Evolutionary conservation across 2,888 invertebrate species (phyloP).

Genomic region (Dromius quadrimaculatus): DNA sequence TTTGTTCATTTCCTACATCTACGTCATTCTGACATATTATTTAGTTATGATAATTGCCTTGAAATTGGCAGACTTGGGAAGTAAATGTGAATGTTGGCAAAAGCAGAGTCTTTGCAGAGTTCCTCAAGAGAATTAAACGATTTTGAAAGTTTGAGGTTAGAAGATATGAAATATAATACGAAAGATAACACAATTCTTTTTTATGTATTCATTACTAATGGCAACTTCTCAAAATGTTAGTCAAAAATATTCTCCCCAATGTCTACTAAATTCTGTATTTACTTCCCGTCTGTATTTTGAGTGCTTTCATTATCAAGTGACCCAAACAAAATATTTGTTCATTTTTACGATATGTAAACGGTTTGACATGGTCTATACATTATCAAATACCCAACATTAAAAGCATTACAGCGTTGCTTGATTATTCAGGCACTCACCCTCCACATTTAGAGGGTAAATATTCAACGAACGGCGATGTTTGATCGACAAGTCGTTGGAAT

Average conservation of each 20-base stretch:
- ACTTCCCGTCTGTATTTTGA: no score
- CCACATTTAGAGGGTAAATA: constrained; percentile 32
- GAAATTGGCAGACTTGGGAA: constrained; percentile 1
- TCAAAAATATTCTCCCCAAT: no score
- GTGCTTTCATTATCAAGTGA: constrained; percentile 18
- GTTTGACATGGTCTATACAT: constrained; percentile 43
- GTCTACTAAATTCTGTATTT: no score
- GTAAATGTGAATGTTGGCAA: neutral
- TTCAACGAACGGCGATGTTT: constrained; percentile 10
- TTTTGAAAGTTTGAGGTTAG: no score
- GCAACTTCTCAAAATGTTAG: no score
- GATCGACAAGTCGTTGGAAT: constrained; percentile 6
- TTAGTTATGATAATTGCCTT: neutral
- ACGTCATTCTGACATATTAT: constrained; percentile 15
- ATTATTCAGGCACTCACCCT: constrained; percentile 25
- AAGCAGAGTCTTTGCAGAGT: no score
- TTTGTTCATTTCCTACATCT: constrained; percentile 21
- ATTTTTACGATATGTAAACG: constrained; percentile 44
- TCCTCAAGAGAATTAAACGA: no score
- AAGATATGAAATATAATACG: no score
- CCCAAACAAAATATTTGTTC: constrained; percentile 35
- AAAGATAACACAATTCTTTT: no score
- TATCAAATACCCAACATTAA: constrained; percentile 39
- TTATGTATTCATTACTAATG: no score
- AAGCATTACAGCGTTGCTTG: neutral